Evolutionary conservation across 1,140 invertebrate species (phyloP).

Genomic region (Doryteuthis pealeii): DNA sequence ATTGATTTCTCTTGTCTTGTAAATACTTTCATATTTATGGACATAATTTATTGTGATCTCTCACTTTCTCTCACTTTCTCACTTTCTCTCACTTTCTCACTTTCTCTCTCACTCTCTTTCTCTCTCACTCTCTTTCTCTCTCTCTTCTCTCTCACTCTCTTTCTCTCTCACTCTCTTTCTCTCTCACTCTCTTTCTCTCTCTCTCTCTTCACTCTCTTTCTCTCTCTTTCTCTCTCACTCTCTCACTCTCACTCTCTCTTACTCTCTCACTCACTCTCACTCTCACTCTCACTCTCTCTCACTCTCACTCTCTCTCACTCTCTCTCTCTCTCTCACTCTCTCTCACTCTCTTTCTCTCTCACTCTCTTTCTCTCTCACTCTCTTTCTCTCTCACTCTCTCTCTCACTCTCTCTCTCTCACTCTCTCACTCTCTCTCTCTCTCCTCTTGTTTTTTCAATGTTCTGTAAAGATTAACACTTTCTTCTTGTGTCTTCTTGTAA

Average conservation of each 20-base stretch:
- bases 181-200: too few relatives aligned
- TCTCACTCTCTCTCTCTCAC: background rate
- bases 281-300: background rate
- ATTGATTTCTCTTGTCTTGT: too few relatives aligned
- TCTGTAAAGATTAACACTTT: too few relatives aligned
- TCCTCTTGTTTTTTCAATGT: background rate
- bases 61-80: background rate
- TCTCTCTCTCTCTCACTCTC: background rate
- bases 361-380: background rate
- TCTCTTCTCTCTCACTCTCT: background rate
- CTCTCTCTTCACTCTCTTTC: too few relatives aligned
- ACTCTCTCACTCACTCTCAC: background rate
- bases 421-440: constrained; percentile 56
- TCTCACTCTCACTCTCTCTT: background rate
- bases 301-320: background rate
- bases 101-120: background rate
- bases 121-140: background rate
- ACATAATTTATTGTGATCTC: too few relatives aligned
- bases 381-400: background rate
- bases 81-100: background rate
- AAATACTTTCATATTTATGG: too few relatives aligned
- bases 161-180: too few relatives aligned
- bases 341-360: background rate
- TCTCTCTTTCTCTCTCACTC: background rate
- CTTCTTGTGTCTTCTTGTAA: too few relatives aligned